These are phyloP conservation scores for Empidonax alnorum DNA, from an alignment of 2,113 vertebrate species.

Conservation along the genomic window DNA sequence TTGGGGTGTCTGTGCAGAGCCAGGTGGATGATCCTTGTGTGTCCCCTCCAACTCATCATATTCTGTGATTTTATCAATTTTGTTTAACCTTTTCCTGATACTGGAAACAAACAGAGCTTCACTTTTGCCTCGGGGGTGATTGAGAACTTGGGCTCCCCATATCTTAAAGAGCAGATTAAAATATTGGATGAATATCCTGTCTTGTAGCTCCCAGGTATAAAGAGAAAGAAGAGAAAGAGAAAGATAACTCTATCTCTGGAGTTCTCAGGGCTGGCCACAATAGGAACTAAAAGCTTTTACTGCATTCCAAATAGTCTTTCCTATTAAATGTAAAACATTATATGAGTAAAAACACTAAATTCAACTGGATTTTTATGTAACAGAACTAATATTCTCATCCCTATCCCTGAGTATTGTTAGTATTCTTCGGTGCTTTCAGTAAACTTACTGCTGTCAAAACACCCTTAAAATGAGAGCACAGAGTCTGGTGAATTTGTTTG, in stretches of 20 bases:
- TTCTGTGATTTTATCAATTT: background rate
- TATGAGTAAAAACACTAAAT: background rate
- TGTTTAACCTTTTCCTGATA: background rate
- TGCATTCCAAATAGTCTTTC: background rate
- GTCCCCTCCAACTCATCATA: background rate
- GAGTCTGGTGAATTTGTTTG: background rate
- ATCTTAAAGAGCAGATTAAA: background rate
- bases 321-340: background rate
- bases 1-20: background rate
- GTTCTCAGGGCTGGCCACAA: fast-evolving
- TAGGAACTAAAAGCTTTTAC: background rate
- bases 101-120: background rate
- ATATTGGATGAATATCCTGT: background rate
- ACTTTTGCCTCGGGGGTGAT: background rate
- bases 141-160: fast-evolving
- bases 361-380: background rate
- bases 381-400: too few species aligned
- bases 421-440: background rate
- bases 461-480: fast-evolving
- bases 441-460: background rate
- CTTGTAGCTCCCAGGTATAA: background rate
- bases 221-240: background rate
- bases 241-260: background rate
- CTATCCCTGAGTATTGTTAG: background rate
- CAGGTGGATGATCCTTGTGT: background rate